Evolutionary conservation across 2,113 vertebrate genomes (phyloP).

Genomic region (Sorex fumeus): DNA sequence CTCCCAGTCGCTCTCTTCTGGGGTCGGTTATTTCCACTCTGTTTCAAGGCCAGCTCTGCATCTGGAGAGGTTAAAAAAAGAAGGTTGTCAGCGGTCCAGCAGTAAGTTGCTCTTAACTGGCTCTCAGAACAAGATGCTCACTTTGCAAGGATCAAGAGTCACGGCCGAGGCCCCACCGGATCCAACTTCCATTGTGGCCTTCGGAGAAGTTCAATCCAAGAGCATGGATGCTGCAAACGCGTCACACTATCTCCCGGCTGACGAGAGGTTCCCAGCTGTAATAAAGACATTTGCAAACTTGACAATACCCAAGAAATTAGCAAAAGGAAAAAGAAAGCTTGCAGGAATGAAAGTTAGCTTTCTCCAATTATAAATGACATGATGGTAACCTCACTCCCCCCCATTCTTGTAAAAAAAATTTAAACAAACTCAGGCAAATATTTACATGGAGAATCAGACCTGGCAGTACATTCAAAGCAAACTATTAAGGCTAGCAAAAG

Average conservation of each 20-base stretch:
- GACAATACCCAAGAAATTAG: conserved; percentile 51
- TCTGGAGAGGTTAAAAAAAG: not conserved
- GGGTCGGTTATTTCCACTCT: not conserved
- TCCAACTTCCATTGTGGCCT: not conserved
- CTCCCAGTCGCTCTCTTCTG: not conserved
- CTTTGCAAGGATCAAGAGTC: conserved; percentile 28
- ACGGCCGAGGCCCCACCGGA: not conserved
- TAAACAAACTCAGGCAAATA: conserved; percentile 69
- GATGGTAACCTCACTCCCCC: not conserved
- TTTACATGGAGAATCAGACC: conserved; percentile 71
- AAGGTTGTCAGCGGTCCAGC: not conserved
- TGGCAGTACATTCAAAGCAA: conserved; percentile 79
- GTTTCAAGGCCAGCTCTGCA: conserved; percentile 34
- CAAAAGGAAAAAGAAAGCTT: not conserved
- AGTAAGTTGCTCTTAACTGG: not conserved
- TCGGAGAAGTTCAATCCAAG: conserved; percentile 10
- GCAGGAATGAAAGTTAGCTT: conserved; percentile 42
- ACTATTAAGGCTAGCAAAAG: conserved; percentile 53
- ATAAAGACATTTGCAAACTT: conserved; percentile 27
- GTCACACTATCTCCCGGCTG: not conserved
- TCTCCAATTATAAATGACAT: not conserved
- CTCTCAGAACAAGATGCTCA: conserved; percentile 25
- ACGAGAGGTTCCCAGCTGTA: not conserved
- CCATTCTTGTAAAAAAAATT: not conserved
- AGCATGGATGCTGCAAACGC: not conserved